phyloP scores from a whole-genome alignment of 2,888 invertebrate species.

The Agrotis exclamationis region DNA sequence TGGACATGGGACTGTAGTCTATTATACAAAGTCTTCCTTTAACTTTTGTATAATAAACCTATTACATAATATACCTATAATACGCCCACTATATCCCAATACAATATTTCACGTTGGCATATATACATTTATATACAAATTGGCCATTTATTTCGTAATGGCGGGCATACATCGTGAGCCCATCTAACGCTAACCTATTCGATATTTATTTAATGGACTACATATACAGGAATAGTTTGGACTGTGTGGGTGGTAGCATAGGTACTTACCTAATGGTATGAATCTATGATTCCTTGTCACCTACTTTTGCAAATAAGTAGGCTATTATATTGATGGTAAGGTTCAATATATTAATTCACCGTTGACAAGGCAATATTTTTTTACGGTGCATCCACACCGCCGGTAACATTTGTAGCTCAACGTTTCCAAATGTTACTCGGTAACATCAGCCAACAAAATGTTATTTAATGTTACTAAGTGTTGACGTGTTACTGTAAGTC shows the following conservation, averaged over 20 bases:
- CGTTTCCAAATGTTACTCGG: too few relatives aligned
- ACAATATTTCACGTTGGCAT: constrained; percentile 66
- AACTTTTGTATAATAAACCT: constrained; percentile 24
- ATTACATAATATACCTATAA: constrained; percentile 36
- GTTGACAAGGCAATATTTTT: background rate
- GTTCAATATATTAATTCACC: background rate
- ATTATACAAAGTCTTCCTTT: background rate
- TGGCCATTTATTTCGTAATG: constrained; percentile 75
- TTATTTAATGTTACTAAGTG: too few relatives aligned
- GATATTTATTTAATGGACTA: constrained; percentile 75
- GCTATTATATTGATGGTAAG: constrained; percentile 12
- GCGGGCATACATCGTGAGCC: constrained; percentile 69
- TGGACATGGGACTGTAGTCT: too few relatives aligned
- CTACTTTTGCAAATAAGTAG: constrained; percentile 11
- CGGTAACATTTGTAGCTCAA: too few relatives aligned
- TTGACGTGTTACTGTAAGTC: too few relatives aligned
- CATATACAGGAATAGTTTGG: constrained; percentile 51
- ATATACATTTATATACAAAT: constrained; percentile 76
- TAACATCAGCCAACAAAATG: too few relatives aligned
- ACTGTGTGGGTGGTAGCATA: constrained; percentile 25
- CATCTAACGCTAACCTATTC: constrained; percentile 65
- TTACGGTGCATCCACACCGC: too few relatives aligned
- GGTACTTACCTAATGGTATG: constrained; percentile 14
- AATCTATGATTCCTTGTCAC: constrained; percentile 17
- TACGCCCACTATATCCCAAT: constrained; percentile 61